These are phyloP conservation scores for Phoebastria nigripes DNA, from an alignment of 2,797 vertebrate genomes.

Conservation along the genomic window DNA sequence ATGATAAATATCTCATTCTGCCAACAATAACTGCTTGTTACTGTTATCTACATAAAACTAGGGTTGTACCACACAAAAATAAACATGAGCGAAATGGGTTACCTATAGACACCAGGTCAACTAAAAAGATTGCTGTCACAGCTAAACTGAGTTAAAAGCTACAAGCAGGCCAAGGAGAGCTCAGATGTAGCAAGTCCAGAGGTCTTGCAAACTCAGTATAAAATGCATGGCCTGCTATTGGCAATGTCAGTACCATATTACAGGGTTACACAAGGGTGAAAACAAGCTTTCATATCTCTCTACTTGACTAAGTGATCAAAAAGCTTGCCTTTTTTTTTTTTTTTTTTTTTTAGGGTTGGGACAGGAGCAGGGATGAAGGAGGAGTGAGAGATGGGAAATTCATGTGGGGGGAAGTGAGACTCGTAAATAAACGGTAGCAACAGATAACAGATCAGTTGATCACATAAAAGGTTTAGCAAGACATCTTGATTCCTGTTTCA, in stretches of 20 bases:
- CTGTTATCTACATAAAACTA: accelerated
- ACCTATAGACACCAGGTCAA: accelerated
- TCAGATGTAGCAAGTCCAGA: not conserved
- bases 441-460: not conserved
- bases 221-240: not conserved
- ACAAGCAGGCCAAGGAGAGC: not conserved
- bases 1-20: not conserved
- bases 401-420: not conserved
- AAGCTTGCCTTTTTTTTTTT: not conserved
- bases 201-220: not conserved
- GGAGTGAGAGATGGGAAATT: not conserved
- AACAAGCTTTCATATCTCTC: not conserved
- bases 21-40: accelerated
- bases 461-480: not conserved
- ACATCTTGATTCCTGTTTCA: not conserved
- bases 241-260: accelerated
- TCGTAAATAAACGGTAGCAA: not conserved
- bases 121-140: not conserved
- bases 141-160: not conserved
- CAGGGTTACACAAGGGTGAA: not conserved
- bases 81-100: not conserved
- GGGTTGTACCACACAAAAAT: not conserved
- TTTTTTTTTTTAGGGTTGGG: not conserved
- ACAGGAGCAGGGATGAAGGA: not conserved
- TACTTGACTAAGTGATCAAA: not conserved